phyloP scores from a whole-genome alignment of 2,797 vertebrate genomes.

The Lates japonicus region DNA sequence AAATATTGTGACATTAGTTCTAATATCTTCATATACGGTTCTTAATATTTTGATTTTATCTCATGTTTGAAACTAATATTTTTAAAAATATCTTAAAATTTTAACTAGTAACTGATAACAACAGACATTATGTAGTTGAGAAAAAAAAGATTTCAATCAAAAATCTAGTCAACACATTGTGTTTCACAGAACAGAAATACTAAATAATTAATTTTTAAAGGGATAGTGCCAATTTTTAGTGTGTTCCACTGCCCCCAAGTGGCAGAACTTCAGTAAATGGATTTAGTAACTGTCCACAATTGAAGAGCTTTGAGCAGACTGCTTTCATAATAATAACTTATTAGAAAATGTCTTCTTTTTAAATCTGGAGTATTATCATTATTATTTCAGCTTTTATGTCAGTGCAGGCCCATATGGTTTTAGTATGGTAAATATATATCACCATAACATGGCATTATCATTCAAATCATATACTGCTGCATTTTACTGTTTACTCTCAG shows the following conservation, averaged over 20 bases:
- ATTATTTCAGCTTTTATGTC: background rate
- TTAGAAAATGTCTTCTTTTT: no score
- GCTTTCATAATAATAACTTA: background rate
- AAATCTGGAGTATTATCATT: no score
- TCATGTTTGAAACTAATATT: conserved; percentile 1
- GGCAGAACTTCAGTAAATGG: conserved; percentile 4
- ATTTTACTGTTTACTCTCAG: background rate
- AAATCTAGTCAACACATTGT: background rate
- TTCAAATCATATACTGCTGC: background rate
- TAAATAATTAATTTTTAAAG: background rate
- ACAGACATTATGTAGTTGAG: background rate
- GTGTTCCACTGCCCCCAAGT: conserved; percentile 45
- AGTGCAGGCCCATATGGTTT: background rate
- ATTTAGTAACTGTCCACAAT: background rate
- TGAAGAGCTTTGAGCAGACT: background rate
- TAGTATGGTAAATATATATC: conserved; percentile 20
- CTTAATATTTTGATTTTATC: background rate
- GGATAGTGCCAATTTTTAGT: background rate
- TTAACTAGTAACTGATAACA: background rate
- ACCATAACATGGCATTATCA: background rate
- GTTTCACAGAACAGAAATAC: background rate
- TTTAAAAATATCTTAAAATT: background rate
- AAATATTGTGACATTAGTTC: background rate
- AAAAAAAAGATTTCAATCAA: background rate
- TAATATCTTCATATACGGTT: background rate